Percentiles rank a stretch among this genome's conserved stretches.
Evolutionary conservation across 2,113 vertebrate species (phyloP).

Genomic region (Ochotona princeps): DNA sequence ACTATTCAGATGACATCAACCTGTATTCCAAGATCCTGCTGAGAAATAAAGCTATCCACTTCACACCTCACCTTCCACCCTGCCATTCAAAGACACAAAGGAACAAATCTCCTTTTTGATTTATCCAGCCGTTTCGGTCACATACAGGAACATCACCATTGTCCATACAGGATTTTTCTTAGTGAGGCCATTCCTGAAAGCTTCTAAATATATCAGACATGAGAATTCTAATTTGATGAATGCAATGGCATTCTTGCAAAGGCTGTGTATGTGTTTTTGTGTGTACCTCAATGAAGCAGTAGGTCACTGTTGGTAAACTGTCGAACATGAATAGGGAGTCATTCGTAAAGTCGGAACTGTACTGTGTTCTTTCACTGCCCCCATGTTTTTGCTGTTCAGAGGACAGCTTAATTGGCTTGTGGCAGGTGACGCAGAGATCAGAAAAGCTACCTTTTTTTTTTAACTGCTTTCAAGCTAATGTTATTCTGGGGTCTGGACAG

Average conservation of each 20-base stretch:
- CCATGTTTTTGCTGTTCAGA: no score
- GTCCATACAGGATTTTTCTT: neutral
- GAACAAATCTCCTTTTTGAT: neutral
- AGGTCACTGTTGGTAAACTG: neutral
- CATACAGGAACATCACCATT: conserved; percentile 18
- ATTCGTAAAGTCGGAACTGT: neutral
- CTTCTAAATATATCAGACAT: neutral
- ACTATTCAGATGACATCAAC: neutral
- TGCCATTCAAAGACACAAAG: conserved; percentile 13
- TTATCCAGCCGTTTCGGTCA: conserved; percentile 1
- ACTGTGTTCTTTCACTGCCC: neutral
- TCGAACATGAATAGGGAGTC: neutral
- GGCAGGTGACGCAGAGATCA: no score
- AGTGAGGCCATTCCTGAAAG: neutral
- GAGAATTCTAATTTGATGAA: neutral
- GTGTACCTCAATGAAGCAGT: neutral
- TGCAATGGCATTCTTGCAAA: neutral
- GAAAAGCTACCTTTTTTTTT: no score
- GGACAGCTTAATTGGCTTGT: no score
- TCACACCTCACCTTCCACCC: neutral
- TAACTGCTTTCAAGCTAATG: no score
- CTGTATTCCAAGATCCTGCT: neutral
- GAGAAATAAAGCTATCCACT: neutral
- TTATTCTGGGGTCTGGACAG: no score
- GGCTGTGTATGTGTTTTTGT: neutral